A percentile compares a stretch with the other conserved stretches of the same genome.
phyloP scores from a whole-genome alignment of 2,888 invertebrate genomes.

The Timandra comae region DNA sequence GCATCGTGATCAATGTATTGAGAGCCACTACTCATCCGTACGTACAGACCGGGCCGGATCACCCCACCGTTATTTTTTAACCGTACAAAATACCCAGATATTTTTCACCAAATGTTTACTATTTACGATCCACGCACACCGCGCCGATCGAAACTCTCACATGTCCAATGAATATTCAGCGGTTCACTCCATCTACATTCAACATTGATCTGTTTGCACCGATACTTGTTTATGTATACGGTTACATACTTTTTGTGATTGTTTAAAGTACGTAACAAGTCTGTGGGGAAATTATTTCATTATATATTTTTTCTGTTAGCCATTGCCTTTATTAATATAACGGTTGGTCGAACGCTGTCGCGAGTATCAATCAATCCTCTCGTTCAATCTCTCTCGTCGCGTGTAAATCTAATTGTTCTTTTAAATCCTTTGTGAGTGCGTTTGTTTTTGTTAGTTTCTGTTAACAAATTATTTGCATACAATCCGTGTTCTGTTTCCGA shows the following conservation, averaged over 20 bases:
- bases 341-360: no score
- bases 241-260: background rate
- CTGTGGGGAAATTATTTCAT: conserved; percentile 5
- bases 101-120: conserved; percentile 42
- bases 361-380: no score
- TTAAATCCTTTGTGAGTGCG: background rate
- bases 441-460: background rate
- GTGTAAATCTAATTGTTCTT: background rate
- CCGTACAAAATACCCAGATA: conserved; percentile 24
- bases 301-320: conserved; percentile 1
- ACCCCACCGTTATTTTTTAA: conserved; percentile 27
- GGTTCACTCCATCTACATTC: conserved; percentile 22
- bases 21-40: conserved; percentile 34
- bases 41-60: conserved; percentile 19
- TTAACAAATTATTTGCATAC: background rate
- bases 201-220: conserved; percentile 46
- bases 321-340: background rate
- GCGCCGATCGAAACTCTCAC: conserved; percentile 32
- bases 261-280: conserved; percentile 1
- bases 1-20: conserved; percentile 41
- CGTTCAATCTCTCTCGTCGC: no score
- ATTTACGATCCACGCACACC: conserved; percentile 40
- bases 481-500: no score
- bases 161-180: conserved; percentile 25
- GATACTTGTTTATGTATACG: conserved; percentile 6